Evolutionary conservation across 2,797 vertebrate genomes (phyloP), one percentile per base, ranked within the genome.

Genomic region (Pipistrellus pygmaeus): DNA sequence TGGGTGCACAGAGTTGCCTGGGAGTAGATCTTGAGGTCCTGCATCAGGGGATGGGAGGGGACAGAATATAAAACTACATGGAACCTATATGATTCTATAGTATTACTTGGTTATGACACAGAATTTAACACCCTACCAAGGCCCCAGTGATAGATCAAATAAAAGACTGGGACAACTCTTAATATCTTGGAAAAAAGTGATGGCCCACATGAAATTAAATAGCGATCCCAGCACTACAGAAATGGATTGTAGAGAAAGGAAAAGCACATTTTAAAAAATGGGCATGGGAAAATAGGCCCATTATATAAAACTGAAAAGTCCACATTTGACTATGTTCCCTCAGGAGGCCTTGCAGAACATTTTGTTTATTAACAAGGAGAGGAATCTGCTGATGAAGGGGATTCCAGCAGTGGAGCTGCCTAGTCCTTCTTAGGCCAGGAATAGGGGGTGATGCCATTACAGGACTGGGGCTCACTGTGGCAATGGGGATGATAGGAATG

Each of bases 171-270:
- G 23, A 20, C 9, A 91, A 5, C 30, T 78, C n/a, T 80, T n/a
- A 41, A 25, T 83, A 84, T 41, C n/a, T 69, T 80, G 27, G 81
- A 41, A 80, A 78, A 93, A 78, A 41, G 25, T 85, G 41, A 35
- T 23, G 20, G n/a, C 25, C 21, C 23, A 13, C n/a, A 46, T 78
- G 35, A 78, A 88, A 88, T 48, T 30, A 48, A 76, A 44, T 57
- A 46, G 73, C 73, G n/a, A 30, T 41, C n/a, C 60, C 9, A 64
- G n/a, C 4, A 7, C 25, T 83, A 7, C 55, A 82, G 27, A 14
- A 57, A 78, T 41, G 41, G 7, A 41, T 13, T 53, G 23, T 71
- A 12, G 57, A 75, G 27, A 12, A 86, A 85, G 35, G 25, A 75
- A 9, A 72, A 77, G 55, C 18, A 38, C 6, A 60, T 57, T 57